Percentiles rank a stretch among this genome's conserved stretches.
These are phyloP conservation scores for Falcunculus frontatus DNA, from an alignment of 2,113 vertebrate genomes.

Conservation along the genomic window DNA sequence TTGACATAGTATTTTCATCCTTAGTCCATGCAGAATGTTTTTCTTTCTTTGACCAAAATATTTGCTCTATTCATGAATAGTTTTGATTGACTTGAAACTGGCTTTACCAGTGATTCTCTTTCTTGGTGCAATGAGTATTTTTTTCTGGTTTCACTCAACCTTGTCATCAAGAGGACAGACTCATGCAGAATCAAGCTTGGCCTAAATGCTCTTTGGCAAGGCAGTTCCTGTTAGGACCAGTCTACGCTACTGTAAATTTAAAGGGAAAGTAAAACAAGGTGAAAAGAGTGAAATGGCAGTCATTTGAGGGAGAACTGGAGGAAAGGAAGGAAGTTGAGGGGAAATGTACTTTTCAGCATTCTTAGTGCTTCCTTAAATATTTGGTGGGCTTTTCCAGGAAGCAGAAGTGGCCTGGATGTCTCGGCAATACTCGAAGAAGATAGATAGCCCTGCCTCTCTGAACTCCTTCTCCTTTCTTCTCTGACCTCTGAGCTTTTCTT, in stretches of 20 bases:
- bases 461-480: background rate
- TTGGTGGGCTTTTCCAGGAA: background rate
- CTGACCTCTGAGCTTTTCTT: background rate
- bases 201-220: background rate
- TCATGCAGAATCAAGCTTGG: background rate
- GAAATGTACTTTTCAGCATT: background rate
- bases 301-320: background rate
- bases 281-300: background rate
- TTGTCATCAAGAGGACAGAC: background rate
- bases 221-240: background rate
- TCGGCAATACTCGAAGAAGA: background rate
- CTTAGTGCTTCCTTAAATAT: background rate
- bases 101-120: background rate
- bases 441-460: background rate
- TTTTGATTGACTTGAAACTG: background rate
- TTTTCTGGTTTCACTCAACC: background rate
- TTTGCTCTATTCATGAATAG: background rate
- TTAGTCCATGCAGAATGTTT: background rate
- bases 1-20: background rate
- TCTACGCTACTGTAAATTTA: background rate
- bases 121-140: background rate
- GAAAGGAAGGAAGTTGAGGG: background rate
- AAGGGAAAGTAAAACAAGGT: background rate
- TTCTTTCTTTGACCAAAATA: background rate
- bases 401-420: background rate